A percentile compares a stretch with the other conserved stretches of the same genome.
phyloP scores from a whole-genome alignment of 2,888 invertebrate species.

The Pseudococcus longispinus region DNA sequence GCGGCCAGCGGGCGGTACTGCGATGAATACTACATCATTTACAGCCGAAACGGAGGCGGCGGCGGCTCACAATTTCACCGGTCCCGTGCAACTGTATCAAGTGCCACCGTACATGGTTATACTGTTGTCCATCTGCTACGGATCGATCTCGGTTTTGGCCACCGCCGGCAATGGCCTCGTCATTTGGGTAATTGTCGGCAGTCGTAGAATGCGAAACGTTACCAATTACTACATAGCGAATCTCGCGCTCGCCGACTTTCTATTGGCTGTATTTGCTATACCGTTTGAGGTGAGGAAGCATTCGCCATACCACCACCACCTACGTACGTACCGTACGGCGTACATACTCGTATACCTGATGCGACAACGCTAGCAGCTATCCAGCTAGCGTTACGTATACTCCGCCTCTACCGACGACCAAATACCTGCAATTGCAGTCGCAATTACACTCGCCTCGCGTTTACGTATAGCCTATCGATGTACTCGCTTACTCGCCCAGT shows the following conservation, averaged over 20 bases:
- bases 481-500: no score
- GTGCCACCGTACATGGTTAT: constrained; percentile 77
- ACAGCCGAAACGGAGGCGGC: background rate
- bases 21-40: background rate
- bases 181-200: constrained; percentile 82
- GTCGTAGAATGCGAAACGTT: constrained; percentile 79
- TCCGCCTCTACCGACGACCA: no score
- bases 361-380: no score
- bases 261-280: constrained; percentile 83
- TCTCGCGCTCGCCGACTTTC: constrained; percentile 83
- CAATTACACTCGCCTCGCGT: no score
- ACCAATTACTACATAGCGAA: constrained; percentile 88
- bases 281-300: constrained; percentile 74
- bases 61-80: background rate
- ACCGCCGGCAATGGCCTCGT: constrained; percentile 85
- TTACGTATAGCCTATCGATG: no score
- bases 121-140: constrained; percentile 79
- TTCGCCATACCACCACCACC: background rate
- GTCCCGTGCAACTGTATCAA: constrained; percentile 67
- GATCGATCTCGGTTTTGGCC: constrained; percentile 80
- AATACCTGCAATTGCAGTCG: no score
- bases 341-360: no score
- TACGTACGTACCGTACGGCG: no score
- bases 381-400: no score
- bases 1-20: background rate